Conservation (phyloP, 2,888 invertebrate species). For the Pharmacophagus antenor region DNA sequence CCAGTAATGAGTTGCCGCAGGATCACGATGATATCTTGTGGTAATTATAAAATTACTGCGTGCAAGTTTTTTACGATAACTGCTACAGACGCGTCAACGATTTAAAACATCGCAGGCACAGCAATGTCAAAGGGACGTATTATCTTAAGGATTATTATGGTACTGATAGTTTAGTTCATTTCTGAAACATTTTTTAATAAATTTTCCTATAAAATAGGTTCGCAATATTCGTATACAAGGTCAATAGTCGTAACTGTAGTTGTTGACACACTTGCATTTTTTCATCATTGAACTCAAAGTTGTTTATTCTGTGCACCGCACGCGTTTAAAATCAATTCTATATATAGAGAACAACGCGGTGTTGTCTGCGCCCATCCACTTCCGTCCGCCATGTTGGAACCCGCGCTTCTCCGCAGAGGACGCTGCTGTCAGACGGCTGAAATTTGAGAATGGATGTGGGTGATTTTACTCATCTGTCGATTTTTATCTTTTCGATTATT, state of each 20-base stretch:
- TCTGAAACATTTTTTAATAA: background rate
- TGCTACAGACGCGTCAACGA: background rate
- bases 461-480: conserved; percentile 13
- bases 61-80: background rate
- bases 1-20: background rate
- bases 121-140: background rate
- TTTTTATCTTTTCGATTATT: conserved; percentile 1
- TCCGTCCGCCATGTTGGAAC: conserved; percentile 53
- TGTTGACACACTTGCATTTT: conserved; percentile 21
- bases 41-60: background rate
- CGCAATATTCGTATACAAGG: background rate
- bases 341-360: conserved; percentile 74
- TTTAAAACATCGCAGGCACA: background rate
- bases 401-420: conserved; percentile 33
- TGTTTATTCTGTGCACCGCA: conserved; percentile 27
- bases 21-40: background rate
- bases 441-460: conserved; percentile 20
- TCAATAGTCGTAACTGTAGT: conserved; percentile 8
- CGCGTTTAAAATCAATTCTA: conserved; percentile 46
- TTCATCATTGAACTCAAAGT: conserved; percentile 15
- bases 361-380: conserved; percentile 65
- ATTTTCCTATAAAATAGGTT: background rate
- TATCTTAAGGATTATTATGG: too few species aligned
- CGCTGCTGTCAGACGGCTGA: conserved; percentile 25
- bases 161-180: too few species aligned